Evolutionary conservation across 92 coral and sea anemone genomes (phyloP).

Genomic region (Scolanthus callimorphus): DNA sequence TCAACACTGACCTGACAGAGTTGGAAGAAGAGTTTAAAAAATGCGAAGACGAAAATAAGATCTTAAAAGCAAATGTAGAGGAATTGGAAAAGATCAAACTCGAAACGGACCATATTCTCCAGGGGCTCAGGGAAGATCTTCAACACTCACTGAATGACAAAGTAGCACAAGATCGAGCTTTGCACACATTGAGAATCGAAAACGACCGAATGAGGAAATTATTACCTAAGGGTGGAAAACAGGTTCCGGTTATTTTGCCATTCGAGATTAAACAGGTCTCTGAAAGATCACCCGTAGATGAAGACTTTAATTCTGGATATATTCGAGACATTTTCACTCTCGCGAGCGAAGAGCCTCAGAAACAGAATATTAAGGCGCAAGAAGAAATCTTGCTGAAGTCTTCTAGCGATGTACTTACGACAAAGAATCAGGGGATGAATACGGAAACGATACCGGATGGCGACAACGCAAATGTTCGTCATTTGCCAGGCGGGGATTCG

Average conservation of each 20-base stretch:
- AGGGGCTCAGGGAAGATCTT: constrained; percentile 68
- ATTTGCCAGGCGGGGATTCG: constrained; percentile 1
- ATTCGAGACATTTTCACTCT: constrained; percentile 42
- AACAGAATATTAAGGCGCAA: constrained; percentile 15
- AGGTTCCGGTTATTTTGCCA: constrained; percentile 43
- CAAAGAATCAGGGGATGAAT: constrained; percentile 32
- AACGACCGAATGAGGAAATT: constrained; percentile 37
- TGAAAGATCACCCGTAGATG: constrained; percentile 44
- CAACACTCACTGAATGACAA: constrained; percentile 58
- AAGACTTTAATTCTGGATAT: constrained; percentile 24
- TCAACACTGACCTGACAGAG: constrained; percentile 59
- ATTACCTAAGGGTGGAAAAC: constrained; percentile 43
- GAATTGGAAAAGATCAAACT: constrained; percentile 31
- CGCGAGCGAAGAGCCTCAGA: constrained; percentile 58
- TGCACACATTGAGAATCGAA: constrained; percentile 38
- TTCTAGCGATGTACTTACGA: constrained; percentile 1
- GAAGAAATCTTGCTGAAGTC: constrained; percentile 13
- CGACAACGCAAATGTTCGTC: constrained; percentile 11
- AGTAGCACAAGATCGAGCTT: constrained; percentile 32
- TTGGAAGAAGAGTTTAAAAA: constrained; percentile 56
- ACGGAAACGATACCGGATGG: constrained; percentile 8
- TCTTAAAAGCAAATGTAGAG: constrained; percentile 55
- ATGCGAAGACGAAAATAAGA: constrained; percentile 57
- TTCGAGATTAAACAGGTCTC: constrained; percentile 48
- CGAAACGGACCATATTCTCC: constrained; percentile 44